These are phyloP conservation scores for Tamias sibiricus DNA, from an alignment of 2,113 vertebrate species.

Conservation along the genomic window DNA sequence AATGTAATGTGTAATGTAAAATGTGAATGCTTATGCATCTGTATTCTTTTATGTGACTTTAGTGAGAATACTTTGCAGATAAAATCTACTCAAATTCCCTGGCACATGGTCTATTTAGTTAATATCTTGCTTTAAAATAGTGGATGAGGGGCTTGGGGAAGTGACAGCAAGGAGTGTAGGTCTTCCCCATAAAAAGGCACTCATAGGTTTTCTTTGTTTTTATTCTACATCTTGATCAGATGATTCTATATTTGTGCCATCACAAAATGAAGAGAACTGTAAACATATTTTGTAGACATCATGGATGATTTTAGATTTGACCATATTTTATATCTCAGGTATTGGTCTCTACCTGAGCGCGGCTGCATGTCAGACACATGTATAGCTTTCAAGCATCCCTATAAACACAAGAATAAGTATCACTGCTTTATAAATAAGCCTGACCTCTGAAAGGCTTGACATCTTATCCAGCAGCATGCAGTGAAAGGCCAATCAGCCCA, in stretches of 20 bases:
- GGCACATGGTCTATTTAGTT: background rate
- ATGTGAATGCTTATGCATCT: background rate
- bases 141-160: background rate
- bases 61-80: background rate
- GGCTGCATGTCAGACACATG: background rate
- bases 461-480: background rate
- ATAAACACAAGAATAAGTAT: accelerated
- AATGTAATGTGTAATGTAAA: too few species aligned
- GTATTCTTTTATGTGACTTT: background rate
- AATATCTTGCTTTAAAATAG: background rate
- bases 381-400: background rate
- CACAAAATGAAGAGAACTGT: background rate
- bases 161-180: background rate
- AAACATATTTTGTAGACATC: background rate
- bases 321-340: background rate
- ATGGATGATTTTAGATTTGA: background rate
- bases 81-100: background rate
- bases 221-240: background rate
- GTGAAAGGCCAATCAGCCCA: too few species aligned
- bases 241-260: background rate
- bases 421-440: background rate
- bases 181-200: background rate
- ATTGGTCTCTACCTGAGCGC: background rate
- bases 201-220: background rate
- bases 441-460: background rate